Conservation (phyloP, 2,113 vertebrate genomes). For the Tachycineta bicolor region DNA sequence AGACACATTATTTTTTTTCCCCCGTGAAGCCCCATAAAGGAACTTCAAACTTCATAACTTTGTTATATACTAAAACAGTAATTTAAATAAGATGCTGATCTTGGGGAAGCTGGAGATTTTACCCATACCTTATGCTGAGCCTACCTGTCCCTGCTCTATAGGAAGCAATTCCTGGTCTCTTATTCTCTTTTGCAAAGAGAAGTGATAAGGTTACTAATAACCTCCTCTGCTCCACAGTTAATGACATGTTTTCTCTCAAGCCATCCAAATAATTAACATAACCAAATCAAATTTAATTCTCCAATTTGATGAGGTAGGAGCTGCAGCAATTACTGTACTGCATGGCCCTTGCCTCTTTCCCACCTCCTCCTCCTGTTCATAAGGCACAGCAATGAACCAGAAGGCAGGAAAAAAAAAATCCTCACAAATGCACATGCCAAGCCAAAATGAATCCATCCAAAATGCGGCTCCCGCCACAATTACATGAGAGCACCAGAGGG, state of each 20-base stretch:
- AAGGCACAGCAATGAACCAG: neutral
- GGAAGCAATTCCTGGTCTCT: neutral
- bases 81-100: neutral
- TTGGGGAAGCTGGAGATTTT: neutral
- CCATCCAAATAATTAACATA: constrained; percentile 13
- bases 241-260: neutral
- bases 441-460: neutral
- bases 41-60: neutral
- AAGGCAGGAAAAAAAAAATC: neutral
- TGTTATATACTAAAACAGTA: neutral
- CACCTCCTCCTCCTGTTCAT: neutral
- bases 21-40: neutral
- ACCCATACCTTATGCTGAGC: neutral
- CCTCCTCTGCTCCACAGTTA: neutral
- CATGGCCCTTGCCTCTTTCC: neutral
- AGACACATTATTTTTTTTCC: neutral
- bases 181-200: neutral
- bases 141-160: neutral
- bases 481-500: neutral
- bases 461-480: fast-evolving
- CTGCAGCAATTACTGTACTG: neutral
- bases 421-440: neutral
- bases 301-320: neutral
- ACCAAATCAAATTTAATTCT: neutral
- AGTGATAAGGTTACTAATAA: neutral